Evolutionary conservation across 2,113 vertebrate genomes (phyloP), one percentile per base, ranked within the genome.

Genomic region (Microcebus ravelobensis): DNA sequence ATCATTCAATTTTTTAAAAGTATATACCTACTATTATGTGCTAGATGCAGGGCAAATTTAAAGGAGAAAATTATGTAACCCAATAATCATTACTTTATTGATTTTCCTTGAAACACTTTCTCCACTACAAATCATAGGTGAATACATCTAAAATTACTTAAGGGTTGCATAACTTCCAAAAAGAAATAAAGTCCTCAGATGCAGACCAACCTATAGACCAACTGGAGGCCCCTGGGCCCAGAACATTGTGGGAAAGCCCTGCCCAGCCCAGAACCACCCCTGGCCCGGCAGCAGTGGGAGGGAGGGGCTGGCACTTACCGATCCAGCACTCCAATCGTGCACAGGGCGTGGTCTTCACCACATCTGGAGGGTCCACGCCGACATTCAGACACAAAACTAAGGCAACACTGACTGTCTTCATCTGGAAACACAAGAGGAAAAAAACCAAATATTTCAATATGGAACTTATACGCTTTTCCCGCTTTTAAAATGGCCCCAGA

Each of bases 331-430:
- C 99, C 96, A 99, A 97, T 2, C 99, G 98, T 29, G 99, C 99
- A 18, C 99, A 99, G 34, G 99, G 99, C 3, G 99, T 99, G 0
- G 99, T 99, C 98, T 99, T 99, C 97, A 99, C 99, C 97, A 99
- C 99, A 6, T 99, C 99, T 0, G 99, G 99, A 82, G 99, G 99
- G 96, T 99, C 99, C 97, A 99, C 99, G 1, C 99, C 99, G 0
- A 99, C 99, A 3, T 99, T 99, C 85, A 99, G 99, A 98, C 99
- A 99, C 97, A 99, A 87, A 83, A 99, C 99, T 97, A 99, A 98
- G 68, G 99, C 99, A 48, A 99, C 99, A 1, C 99, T 99, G n/a
- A 99, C 99, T 0, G 99, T 99, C 99, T 99, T 99, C 99, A 99
- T 99, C 99, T 99, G 97, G 68, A 98, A 92, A 90, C 63, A 98